Base-by-base conservation (phyloP, 2,888 invertebrate genomes). In the Drosophila phalerata region DNA sequence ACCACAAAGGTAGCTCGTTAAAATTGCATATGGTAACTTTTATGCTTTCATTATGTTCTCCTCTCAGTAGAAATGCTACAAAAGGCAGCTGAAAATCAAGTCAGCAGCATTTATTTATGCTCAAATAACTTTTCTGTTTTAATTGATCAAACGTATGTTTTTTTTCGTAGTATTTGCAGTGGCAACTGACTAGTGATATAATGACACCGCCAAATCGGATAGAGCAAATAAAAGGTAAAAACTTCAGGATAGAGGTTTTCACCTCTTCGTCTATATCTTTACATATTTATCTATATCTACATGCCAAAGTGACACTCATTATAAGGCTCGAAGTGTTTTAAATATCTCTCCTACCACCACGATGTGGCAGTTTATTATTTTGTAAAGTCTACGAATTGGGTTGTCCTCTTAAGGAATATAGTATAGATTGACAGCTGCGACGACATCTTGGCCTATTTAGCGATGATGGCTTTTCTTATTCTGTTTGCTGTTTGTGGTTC, bases 61-160 rank as follows among this genome's bases (percentile, higher is more conserved):
- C 5, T 8, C 22, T 45, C 11, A 19, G 17, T 40, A 17, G 30
- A 76, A 48, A 53, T 40, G 49, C 10, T 10, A 45, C 15, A 49
- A 37, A 34, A 5, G n/a, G 34, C 15, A 38, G 15, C 15, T 38
- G 4, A 2, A 40, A 42, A 6, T 38, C 51, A 37, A 49, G 56
- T 53, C 43, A 48, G 37, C 37, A 52, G 34, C n/a, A 49, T 63
- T 67, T 73, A 49, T 63, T 67, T 73, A 34, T 72, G 56, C 56
- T 47, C 34, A 45, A 67, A 53, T 64, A 53, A 51, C 53, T 60
- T 61, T 73, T 58, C 65, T 43, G 69, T 78, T 85, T 78, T 79
- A 76, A 85, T 82, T 81, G 69, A 80, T 42, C 66, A 48, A 40
- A 62, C 28, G 32, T 52, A 8, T 25, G 30, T 37, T 37, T 2